Evolutionary conservation across 2,888 invertebrate species (phyloP), one percentile per base, ranked within the genome.

Genomic region (Habrosyne pyritoides): DNA sequence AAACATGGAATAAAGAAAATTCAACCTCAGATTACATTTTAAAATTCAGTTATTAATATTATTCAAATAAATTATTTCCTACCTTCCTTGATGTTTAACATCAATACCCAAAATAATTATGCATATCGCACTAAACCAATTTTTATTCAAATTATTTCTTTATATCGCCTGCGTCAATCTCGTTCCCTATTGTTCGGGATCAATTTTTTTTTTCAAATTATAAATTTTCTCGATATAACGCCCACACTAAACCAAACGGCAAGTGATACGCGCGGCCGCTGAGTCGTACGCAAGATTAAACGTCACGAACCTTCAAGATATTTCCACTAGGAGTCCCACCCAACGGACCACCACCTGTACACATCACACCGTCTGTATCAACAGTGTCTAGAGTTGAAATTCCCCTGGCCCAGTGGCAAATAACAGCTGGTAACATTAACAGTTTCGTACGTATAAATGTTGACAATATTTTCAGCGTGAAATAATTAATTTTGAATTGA

Each of bases 271-370:
- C 87, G 85, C 85, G 82, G 82, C 84, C 85, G 83, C 79, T 85
- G 86, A 83, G 87, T 85, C 83, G 81, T 84, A 89, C 90, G 90
- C 90, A 90, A 92, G 91, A 92, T 91, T 91, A 92, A 91, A 91
- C 89, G 91, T 91, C 91, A 91, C 88, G 84, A 89, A 85, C 89
- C 90, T 87, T 87, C 88, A 75, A 79, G 81, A 81, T 77, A 80
- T 80, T 81, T 80, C 74, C 74, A 73, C 74, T 66, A 77, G 69
- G 65, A 71, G 60, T 66, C 75, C 77, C 67, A 71, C 71, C 71
- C 67, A 70, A 66, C 68, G 62, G 65, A 55, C 56, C 56, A 63
- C 59, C 59, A 77, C 74, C 72, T 73, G 67, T 67, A 53, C 77
- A 60, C 22, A 18, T 54, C 59, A 8, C 22, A 53, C 51, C 64